Conservation (phyloP, 2,113 vertebrate species). For the Notothenia rossii region DNA sequence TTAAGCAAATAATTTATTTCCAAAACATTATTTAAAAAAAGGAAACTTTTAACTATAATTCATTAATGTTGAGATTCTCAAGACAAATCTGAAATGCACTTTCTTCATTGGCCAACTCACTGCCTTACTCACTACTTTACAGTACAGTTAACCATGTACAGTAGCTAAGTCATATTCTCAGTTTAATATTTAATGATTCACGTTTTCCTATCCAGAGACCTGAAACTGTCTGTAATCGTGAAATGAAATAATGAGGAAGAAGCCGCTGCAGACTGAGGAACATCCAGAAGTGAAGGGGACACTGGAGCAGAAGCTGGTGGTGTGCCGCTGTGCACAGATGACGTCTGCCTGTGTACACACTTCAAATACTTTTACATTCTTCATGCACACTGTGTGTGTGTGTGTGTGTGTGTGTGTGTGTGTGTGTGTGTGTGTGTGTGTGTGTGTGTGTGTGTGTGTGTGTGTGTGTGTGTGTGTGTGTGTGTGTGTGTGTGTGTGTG, state of each 20-base stretch:
- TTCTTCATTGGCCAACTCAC: too few relatives aligned
- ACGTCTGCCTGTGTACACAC: conserved; percentile 39
- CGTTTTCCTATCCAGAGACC: conserved; percentile 44
- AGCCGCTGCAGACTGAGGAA: conserved; percentile 17
- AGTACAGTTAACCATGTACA: not conserved
- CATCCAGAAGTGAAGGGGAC: conserved; percentile 1
- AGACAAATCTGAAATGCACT: not conserved
- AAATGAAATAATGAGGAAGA: not conserved
- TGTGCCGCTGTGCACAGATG: conserved; percentile 37
- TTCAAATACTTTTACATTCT: conserved; percentile 58
- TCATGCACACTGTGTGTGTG: conserved; percentile 25
- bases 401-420: conserved; percentile 2
- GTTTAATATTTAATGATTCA: not conserved
- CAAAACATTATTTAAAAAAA: too few relatives aligned
- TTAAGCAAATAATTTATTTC: too few relatives aligned
- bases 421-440: conserved; percentile 1
- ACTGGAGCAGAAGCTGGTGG: not conserved
- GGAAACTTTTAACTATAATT: too few relatives aligned
- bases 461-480: not conserved
- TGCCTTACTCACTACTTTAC: not conserved
- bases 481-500: not conserved
- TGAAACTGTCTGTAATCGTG: conserved; percentile 20
- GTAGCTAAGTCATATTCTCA: not conserved
- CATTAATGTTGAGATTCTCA: too few relatives aligned
- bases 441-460: not conserved